Percentiles rank a stretch among this genome's conserved stretches.
Evolutionary conservation across 1,140 invertebrate species (phyloP).

Genomic region (Eubasilissa regina): DNA sequence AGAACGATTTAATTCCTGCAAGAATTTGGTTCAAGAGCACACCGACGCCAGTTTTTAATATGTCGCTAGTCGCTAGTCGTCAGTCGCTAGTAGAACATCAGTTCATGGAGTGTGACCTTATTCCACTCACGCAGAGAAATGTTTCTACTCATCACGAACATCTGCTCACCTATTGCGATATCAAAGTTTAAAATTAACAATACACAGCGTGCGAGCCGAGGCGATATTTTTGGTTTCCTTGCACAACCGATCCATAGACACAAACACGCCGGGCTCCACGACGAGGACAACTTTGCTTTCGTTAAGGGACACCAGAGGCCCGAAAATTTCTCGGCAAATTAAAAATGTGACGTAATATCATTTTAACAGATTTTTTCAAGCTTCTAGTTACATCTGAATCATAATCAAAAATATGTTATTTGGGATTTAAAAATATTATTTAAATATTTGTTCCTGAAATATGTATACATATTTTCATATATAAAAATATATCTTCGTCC

Average conservation of each 20-base stretch:
- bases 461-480: too few species aligned
- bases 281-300: background rate
- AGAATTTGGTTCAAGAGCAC: background rate
- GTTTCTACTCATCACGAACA: background rate
- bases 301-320: background rate
- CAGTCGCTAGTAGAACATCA: too few species aligned
- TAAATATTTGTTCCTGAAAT: too few species aligned
- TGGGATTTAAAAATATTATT: too few species aligned
- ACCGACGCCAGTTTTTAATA: background rate
- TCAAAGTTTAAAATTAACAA: conserved; percentile 26
- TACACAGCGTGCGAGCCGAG: background rate
- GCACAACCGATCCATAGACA: conserved; percentile 15
- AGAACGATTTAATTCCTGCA: background rate
- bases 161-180: conserved; percentile 36
- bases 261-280: background rate
- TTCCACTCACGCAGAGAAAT: conserved; percentile 22
- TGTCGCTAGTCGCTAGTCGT: background rate
- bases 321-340: too few species aligned
- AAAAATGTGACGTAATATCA: too few species aligned
- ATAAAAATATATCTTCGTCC: too few species aligned
- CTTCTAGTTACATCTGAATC: too few species aligned
- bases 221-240: conserved; percentile 8
- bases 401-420: too few species aligned
- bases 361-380: too few species aligned
- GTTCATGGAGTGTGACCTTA: conserved; percentile 22